These are phyloP conservation scores for Ceratina australensis DNA, from an alignment of 1,140 invertebrate genomes.

Conservation along the genomic window DNA sequence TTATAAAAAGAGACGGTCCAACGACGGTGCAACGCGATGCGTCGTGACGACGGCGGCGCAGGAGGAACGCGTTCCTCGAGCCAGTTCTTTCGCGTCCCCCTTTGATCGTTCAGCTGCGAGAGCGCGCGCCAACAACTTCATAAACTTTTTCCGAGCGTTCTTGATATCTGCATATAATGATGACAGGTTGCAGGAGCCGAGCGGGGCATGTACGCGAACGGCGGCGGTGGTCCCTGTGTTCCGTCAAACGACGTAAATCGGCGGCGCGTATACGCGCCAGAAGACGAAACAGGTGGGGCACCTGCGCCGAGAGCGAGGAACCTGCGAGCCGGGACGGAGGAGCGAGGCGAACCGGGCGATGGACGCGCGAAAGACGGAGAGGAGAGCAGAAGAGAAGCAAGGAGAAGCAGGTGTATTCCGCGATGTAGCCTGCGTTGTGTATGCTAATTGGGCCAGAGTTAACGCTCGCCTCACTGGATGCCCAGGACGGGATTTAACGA, in stretches of 20 bases:
- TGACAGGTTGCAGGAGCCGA: conserved; percentile 32
- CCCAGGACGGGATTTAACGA: conserved; percentile 74
- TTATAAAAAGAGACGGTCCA: neutral
- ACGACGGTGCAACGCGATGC: neutral
- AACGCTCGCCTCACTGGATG: conserved; percentile 66
- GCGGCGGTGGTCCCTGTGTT: conserved; percentile 42
- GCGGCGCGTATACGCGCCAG: conserved; percentile 39
- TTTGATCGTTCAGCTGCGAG: conserved; percentile 27
- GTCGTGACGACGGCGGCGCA: neutral
- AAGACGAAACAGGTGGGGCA: conserved; percentile 65
- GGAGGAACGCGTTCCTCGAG: neutral
- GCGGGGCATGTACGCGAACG: conserved; percentile 32
- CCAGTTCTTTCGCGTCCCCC: neutral
- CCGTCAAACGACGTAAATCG: conserved; percentile 58
- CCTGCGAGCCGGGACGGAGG: conserved; percentile 50
- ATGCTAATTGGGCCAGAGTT: conserved; percentile 78
- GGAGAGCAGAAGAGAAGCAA: conserved; percentile 38
- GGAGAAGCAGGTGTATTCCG: conserved; percentile 76
- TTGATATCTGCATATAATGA: conserved; percentile 47
- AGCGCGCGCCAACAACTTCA: conserved; percentile 24
- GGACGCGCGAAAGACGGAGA: conserved; percentile 13
- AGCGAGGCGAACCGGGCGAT: conserved; percentile 7
- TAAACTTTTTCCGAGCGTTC: conserved; percentile 35
- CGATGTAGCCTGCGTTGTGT: conserved; percentile 71
- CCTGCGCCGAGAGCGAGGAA: conserved; percentile 51